Percentiles rank a stretch among this genome's conserved stretches.
phyloP scores from a whole-genome alignment of 2,113 vertebrate species.

The Hoplias malabaricus region DNA sequence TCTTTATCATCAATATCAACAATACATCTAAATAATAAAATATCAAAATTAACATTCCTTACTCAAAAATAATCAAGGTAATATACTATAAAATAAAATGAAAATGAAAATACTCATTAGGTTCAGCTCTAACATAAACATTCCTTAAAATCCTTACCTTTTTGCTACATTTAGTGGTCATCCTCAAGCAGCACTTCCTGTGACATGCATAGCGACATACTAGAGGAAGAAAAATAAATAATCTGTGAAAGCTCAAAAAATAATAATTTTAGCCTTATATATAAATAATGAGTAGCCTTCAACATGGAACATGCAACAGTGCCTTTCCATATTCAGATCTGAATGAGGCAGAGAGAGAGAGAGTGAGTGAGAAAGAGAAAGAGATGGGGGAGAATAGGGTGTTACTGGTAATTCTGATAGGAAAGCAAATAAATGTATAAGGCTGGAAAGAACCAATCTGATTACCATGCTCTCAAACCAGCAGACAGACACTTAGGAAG shows the following conservation, averaged over 20 bases:
- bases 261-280: no score
- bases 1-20: no score
- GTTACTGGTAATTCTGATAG: not conserved
- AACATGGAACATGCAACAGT: slow-evolving; percentile 17
- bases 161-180: slow-evolving; percentile 89
- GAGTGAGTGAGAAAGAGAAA: not conserved
- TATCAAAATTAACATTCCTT: no score
- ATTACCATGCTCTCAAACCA: slow-evolving; percentile 55
- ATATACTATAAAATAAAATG: no score
- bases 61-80: no score
- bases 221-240: slow-evolving; percentile 63
- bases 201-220: slow-evolving; percentile 97
- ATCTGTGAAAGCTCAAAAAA: not conserved
- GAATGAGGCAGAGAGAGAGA: not conserved
- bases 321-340: slow-evolving; percentile 18
- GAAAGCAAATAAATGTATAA: slow-evolving; percentile 52
- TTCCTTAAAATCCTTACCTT: slow-evolving; percentile 78
- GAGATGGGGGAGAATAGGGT: slow-evolving; percentile 45
- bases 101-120: not conserved
- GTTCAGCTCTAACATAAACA: not conserved
- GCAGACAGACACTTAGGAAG: not conserved
- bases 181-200: slow-evolving; percentile 96
- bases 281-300: no score
- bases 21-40: no score
- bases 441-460: slow-evolving; percentile 68